Evolutionary conservation across 2,888 invertebrate species (phyloP), one percentile per base, ranked within the genome.

Genomic region (Meiosimyza platycephala): DNA sequence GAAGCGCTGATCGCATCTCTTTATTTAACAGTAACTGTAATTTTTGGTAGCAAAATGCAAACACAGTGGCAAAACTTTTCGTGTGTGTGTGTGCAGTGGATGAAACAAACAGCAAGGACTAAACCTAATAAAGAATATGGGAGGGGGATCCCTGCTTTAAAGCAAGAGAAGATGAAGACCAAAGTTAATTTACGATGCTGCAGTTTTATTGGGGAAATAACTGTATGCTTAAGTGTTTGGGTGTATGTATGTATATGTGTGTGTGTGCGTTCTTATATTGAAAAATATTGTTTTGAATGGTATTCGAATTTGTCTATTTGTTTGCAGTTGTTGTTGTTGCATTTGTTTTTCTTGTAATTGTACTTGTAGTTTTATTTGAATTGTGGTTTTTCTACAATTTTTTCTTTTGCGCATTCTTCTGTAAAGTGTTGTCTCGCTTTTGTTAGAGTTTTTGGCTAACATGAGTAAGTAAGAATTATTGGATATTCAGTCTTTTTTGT

Each of bases 131-230:
- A 7, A 48, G 22, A 22, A 33, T 11, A 12, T 22, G 16, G 40
- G 12, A 16, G 28, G 50, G 33, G 51, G 22, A 51, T 71, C 48
- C 63, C 40, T 65, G 15, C 22, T 54, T 70, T 75, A 71, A 71
- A 52, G 9, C 40, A 40, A 40, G 40, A 40, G 74, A 79, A 75
- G 75, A 75, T 76, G 76, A 65, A 57, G 63, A 65, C 71, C 65
- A 59, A 77, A 78, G 77, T 82, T 85, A 84, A 84, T 84, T 84
- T 84, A 84, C 81, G 80, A 80, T 81, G 83, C 85, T 81, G 84
- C 85, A 86, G 83, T 86, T 85, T 86, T 86, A 86, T 86, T 86
- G 83, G 83, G 84, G 82, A 82, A 83, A 85, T 86, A 83, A 82
- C 83, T 84, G 85, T 83, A 33, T 51, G 16, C 12, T 28, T 28